Conservation (phyloP, 2,888 invertebrate genomes). For the Meloe dianella region DNA sequence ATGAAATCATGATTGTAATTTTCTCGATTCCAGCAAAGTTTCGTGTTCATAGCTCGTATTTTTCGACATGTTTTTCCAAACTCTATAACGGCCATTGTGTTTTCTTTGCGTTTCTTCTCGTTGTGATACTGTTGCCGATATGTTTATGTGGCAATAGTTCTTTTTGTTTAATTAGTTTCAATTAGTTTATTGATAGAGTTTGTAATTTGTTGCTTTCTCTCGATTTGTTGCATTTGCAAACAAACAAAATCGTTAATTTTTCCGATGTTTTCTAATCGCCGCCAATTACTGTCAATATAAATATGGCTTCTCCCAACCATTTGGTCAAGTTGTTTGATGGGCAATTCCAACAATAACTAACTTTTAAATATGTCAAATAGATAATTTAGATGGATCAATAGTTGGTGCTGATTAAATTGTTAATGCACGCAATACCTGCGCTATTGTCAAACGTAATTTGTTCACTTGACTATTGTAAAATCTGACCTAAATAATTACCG, state of each 20-base stretch:
- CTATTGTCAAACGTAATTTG: conserved; percentile 8
- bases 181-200: conserved; percentile 5
- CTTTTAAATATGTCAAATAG: too few species aligned
- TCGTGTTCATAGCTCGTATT: conserved; percentile 48
- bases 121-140: not conserved
- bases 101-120: not conserved
- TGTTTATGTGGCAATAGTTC: not conserved
- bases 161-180: conserved; percentile 6
- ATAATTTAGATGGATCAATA: conserved; percentile 2
- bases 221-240: not conserved
- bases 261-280: not conserved
- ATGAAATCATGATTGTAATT: conserved; percentile 57
- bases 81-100: not conserved
- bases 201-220: not conserved
- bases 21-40: conserved; percentile 45
- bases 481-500: conserved; percentile 6
- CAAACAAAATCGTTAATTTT: conserved; percentile 6
- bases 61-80: conserved; percentile 36
- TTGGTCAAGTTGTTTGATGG: not conserved
- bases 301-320: not conserved
- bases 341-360: not conserved
- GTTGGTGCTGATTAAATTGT: not conserved
- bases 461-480: not conserved
- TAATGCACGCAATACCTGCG: conserved; percentile 2
- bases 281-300: not conserved